Evolutionary conservation across 1,140 invertebrate species (phyloP).

Genomic region (Leguminivora glycinivorella): DNA sequence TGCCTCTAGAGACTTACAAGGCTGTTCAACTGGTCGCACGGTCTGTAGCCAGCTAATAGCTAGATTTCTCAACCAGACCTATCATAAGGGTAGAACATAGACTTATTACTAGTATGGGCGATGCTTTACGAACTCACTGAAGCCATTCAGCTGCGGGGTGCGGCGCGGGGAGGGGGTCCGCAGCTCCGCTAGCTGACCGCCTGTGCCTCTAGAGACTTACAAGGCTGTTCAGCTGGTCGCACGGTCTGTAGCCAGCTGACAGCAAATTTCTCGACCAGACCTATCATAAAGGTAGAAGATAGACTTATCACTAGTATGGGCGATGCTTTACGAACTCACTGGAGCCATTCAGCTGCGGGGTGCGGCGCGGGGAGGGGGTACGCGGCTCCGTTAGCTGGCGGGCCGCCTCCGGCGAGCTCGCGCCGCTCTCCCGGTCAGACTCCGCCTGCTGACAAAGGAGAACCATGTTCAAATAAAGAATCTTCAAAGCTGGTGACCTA

Average conservation of each 20-base stretch:
- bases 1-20: too few relatives aligned
- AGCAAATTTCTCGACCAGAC: neutral
- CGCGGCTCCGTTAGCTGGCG: conserved; percentile 75
- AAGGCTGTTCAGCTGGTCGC: neutral
- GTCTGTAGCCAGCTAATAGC: too few relatives aligned
- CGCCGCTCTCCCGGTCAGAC: conserved; percentile 84
- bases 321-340: conserved; percentile 82
- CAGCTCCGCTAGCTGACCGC: conserved; percentile 73
- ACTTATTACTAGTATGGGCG: conserved; percentile 9
- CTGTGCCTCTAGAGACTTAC: conserved; percentile 59
- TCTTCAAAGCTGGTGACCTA: too few relatives aligned
- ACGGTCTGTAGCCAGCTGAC: neutral
- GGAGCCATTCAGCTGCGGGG: conserved; percentile 82
- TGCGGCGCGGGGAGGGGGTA: conserved; percentile 72
- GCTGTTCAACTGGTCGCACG: too few relatives aligned
- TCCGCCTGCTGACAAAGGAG: conserved; percentile 80
- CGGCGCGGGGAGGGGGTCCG: neutral
- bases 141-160: conserved; percentile 78
- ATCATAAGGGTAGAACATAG: conserved; percentile 46
- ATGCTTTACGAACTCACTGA: conserved; percentile 64
- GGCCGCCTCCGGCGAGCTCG: conserved; percentile 82
- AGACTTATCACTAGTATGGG: conserved; percentile 17
- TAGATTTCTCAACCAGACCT: conserved; percentile 84
- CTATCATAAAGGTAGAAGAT: neutral
- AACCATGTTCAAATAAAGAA: neutral